Conservation (phyloP, 2,888 invertebrate species). For the Heliconius cydno region DNA sequence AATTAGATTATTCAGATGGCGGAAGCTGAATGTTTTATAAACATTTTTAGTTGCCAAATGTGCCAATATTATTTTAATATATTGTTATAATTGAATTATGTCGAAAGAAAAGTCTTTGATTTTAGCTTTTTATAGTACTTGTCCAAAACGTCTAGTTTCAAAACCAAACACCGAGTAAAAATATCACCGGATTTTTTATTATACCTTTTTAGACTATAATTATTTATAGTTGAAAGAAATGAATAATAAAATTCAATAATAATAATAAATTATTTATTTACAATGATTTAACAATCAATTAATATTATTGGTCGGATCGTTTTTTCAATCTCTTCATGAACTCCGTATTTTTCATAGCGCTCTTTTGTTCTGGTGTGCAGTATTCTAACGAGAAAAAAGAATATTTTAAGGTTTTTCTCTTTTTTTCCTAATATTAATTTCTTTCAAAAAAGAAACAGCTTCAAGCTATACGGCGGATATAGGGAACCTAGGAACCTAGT, state of each 20-base stretch:
- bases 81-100: too few relatives aligned
- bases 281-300: constrained; percentile 2
- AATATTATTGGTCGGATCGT: constrained; percentile 52
- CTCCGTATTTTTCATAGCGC: constrained; percentile 61
- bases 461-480: not conserved
- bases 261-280: constrained; percentile 20
- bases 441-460: too few relatives aligned
- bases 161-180: too few relatives aligned
- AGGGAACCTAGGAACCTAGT: not conserved
- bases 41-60: too few relatives aligned
- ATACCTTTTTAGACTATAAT: not conserved
- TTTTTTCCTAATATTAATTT: not conserved
- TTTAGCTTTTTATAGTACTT: too few relatives aligned
- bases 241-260: not conserved
- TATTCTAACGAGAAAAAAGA: constrained; percentile 63
- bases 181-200: too few relatives aligned
- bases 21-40: too few relatives aligned
- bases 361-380: constrained; percentile 70
- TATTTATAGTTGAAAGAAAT: not conserved
- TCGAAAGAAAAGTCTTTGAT: too few relatives aligned
- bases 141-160: too few relatives aligned
- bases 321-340: constrained; percentile 63
- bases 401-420: not conserved
- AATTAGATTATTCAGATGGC: too few relatives aligned
- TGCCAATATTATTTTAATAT: too few relatives aligned